These are phyloP conservation scores for Clamator glandarius DNA, from an alignment of 2,797 vertebrate species.

Conservation along the genomic window DNA sequence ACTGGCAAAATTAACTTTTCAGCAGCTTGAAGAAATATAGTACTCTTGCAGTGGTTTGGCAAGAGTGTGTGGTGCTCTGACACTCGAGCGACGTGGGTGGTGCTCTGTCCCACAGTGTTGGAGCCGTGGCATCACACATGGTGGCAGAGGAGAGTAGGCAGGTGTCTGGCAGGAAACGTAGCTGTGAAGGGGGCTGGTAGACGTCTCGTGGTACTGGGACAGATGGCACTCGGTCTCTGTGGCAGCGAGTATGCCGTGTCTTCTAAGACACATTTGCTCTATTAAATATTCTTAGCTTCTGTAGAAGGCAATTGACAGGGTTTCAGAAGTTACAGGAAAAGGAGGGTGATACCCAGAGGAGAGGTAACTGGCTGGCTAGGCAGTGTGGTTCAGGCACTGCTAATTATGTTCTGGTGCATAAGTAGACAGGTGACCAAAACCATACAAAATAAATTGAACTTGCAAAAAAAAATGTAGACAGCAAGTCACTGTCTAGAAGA, in stretches of 20 bases:
- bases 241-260: not conserved
- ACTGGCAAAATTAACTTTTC: not conserved
- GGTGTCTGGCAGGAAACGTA: not conserved
- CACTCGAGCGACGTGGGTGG: not conserved
- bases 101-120: rapidly evolving
- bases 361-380: not conserved
- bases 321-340: not conserved
- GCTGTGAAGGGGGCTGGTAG: slow-evolving; percentile 23
- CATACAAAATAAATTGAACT: not conserved
- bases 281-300: not conserved
- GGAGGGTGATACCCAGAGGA: not conserved
- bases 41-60: not conserved
- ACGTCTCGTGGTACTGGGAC: not conserved
- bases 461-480: not conserved
- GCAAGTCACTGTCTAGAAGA: not conserved
- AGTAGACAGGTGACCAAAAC: not conserved
- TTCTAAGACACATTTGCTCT: not conserved
- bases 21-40: rapidly evolving
- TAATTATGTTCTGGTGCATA: not conserved
- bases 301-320: not conserved
- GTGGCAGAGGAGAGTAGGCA: not conserved
- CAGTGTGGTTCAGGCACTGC: not conserved
- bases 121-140: rapidly evolving
- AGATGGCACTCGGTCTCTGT: not conserved
- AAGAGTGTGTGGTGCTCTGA: rapidly evolving